Base-by-base conservation (phyloP, 2,113 vertebrate genomes). In the Thinocorus orbignyianus region DNA sequence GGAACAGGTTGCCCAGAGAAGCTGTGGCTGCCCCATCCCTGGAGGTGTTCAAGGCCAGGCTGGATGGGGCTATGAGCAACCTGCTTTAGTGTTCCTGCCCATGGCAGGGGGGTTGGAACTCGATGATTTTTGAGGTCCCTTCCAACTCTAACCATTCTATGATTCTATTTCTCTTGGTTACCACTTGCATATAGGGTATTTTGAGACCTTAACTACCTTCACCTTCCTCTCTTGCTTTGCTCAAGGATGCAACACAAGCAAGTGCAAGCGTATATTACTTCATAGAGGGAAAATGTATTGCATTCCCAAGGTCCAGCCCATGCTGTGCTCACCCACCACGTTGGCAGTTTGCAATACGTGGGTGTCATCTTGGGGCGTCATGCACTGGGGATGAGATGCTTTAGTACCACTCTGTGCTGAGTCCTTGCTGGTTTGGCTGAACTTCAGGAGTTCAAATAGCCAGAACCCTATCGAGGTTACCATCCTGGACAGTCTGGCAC, bases 321-420 rank as follows among this genome's bases (percentile, higher is more conserved):
- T 6, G 42, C 42, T 41, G 12, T 8, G 30, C 42, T 76, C 2
- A 6, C 35, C 46, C 64, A 17, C 62, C 31, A 6, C 1, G 1
- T 13, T 20, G 35, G 30, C 19, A 6, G 46, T 35, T n/a, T 3
- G 1, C 55, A 9, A 11, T 18, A 41, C 44, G 20, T 14, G 8
- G 7, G 46, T 20, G 46, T 57, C 23, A 11, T 24, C 55, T 17
- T 10, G 37, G 35, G 62, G 17, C 31, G 22, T 13, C 44, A 8
- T 2, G 1, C 0, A 0, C 26, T 22, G 46, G 19, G 12, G 64
- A 11, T 10, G 55, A 46, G 64, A 15, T 70, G 46, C 39, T 44
- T 55, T 18, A 0, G 54, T 61, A 16, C 54, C 64, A 46, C 33
- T 3, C 39, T 18, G 11, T 13, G 46, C 55, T 12, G 18, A 33